phyloP scores from a whole-genome alignment of 2,888 invertebrate species.

The Itoplectis maculator region DNA sequence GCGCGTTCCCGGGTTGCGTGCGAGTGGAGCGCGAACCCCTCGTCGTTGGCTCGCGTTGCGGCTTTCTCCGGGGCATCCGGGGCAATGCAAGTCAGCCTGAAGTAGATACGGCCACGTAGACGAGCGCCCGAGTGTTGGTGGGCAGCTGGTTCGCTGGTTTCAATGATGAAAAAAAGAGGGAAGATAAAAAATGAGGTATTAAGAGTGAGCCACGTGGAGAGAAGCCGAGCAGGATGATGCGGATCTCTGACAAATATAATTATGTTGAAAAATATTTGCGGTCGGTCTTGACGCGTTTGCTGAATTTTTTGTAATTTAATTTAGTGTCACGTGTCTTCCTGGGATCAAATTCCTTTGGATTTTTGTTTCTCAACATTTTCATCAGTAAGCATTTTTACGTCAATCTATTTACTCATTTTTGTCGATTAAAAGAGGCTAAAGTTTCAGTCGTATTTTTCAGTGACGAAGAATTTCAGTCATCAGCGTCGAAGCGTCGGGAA shows the following conservation, averaged over 20 bases:
- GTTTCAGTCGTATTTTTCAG: neutral
- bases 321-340: too few relatives aligned
- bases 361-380: too few relatives aligned
- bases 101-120: neutral
- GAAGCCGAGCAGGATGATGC: neutral
- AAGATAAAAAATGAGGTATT: neutral
- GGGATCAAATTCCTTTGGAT: too few relatives aligned
- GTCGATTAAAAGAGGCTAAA: too few relatives aligned
- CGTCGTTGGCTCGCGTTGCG: neutral
- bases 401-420: too few relatives aligned
- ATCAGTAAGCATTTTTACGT: neutral
- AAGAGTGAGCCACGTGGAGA: neutral
- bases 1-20: slow-evolving; percentile 37
- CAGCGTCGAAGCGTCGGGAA: neutral
- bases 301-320: too few relatives aligned
- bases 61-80: slow-evolving; percentile 45
- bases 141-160: slow-evolving; percentile 35
- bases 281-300: too few relatives aligned
- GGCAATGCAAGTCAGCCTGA: slow-evolving; percentile 51
- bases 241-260: too few relatives aligned
- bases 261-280: too few relatives aligned
- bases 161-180: slow-evolving; percentile 24
- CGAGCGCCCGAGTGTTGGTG: slow-evolving; percentile 1
- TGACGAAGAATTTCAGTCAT: neutral
- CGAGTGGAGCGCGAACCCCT: slow-evolving; percentile 43